Percentiles rank a stretch among this genome's conserved stretches.
phyloP scores from a whole-genome alignment of 2,797 vertebrate genomes.

The Centropyge bicolor region DNA sequence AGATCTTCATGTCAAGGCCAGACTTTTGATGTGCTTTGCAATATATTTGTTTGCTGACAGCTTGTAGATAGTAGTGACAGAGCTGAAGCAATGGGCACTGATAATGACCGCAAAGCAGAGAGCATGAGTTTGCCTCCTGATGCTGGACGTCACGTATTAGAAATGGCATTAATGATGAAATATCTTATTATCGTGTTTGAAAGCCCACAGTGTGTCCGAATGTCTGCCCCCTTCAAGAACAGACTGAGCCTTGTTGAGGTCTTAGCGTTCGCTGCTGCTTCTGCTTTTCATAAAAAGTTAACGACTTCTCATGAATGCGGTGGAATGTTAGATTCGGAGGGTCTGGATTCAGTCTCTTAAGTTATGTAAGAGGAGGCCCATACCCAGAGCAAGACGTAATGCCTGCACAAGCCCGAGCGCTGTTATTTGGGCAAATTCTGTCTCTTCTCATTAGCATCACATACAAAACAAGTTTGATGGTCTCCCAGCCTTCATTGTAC shows the following conservation, averaged over 20 bases:
- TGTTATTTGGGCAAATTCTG: constrained; percentile 72
- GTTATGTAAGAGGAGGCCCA: constrained; percentile 82
- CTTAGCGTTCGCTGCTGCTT: constrained; percentile 56
- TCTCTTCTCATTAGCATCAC: constrained; percentile 75
- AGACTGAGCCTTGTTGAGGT: constrained; percentile 52
- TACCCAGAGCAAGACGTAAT: constrained; percentile 77
- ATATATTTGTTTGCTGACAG: constrained; percentile 55
- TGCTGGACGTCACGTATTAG: constrained; percentile 19
- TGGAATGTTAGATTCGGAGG: constrained; percentile 76
- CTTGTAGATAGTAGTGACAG: constrained; percentile 36
- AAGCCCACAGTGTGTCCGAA: constrained; percentile 33
- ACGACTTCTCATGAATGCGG: constrained; percentile 71
- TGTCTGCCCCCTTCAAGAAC: constrained; percentile 50
- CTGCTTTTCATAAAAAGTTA: constrained; percentile 76
- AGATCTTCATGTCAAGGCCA: constrained; percentile 55
- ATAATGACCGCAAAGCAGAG: constrained; percentile 10
- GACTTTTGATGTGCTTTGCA: constrained; percentile 67
- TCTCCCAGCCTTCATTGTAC: constrained; percentile 56
- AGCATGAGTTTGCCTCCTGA: constrained; percentile 5
- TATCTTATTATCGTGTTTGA: constrained; percentile 32
- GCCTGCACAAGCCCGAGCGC: constrained; percentile 68
- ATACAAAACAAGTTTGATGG: constrained; percentile 67
- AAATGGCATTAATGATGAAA: constrained; percentile 35
- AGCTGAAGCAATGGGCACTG: constrained; percentile 23
- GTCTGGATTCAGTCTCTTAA: constrained; percentile 74